Evolutionary conservation across 1,140 invertebrate genomes (phyloP).

Genomic region (Plutomurus gul): DNA sequence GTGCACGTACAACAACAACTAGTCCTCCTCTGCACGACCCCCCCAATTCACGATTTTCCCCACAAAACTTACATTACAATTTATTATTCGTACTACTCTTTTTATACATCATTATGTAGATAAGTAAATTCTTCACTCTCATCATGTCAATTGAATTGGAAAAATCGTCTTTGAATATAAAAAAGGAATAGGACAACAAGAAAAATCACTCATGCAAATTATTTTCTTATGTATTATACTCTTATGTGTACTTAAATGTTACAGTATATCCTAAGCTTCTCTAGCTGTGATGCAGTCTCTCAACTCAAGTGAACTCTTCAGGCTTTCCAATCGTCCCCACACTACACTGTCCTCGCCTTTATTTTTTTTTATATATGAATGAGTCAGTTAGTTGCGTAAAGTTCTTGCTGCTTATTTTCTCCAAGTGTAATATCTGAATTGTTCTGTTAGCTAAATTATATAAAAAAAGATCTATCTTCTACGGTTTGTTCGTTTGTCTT

Average conservation of each 20-base stretch:
- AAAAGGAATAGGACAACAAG: conserved; percentile 11
- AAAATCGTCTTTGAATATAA: conserved; percentile 15
- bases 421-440: no score
- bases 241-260: not conserved
- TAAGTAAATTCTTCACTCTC: conserved; percentile 20
- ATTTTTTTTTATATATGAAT: no score
- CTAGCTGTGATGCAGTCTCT: no score
- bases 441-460: not conserved
- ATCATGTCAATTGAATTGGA: conserved; percentile 24
- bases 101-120: not conserved
- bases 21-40: not conserved
- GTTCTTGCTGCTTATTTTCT: no score
- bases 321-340: no score
- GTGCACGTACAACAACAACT: no score
- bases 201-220: not conserved
- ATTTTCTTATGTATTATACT: not conserved
- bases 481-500: conserved; percentile 24
- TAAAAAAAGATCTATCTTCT: conserved; percentile 30
- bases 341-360: no score
- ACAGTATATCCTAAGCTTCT: not conserved
- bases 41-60: no score
- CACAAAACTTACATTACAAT: no score
- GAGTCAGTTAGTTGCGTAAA: no score
- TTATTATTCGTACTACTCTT: no score
- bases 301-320: no score